Evolutionary conservation across 2,888 invertebrate genomes (phyloP).

Genomic region (Clostera curtula): DNA sequence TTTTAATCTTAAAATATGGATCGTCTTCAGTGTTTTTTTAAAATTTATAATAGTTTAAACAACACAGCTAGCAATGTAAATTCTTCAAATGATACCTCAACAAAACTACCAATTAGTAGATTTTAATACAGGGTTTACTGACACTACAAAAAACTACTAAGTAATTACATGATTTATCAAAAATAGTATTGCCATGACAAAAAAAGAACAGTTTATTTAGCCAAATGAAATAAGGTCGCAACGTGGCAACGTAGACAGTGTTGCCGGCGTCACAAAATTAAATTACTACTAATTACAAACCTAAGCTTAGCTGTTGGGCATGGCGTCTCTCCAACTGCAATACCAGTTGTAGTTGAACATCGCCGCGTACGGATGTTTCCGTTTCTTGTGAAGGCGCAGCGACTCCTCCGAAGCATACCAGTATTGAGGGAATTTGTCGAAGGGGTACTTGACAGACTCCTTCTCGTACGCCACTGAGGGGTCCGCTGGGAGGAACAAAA

Average conservation of each 20-base stretch:
- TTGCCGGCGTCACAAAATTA: slow-evolving; percentile 1
- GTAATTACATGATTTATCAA: too few species aligned
- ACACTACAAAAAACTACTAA: too few species aligned
- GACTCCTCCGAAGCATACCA: slow-evolving; percentile 68
- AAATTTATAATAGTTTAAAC: too few species aligned
- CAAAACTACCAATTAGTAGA: too few species aligned
- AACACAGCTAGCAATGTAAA: too few species aligned
- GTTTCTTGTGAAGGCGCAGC: slow-evolving; percentile 53
- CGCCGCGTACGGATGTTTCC: slow-evolving; percentile 61
- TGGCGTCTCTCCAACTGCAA: slow-evolving; percentile 44
- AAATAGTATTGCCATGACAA: slow-evolving; percentile 2
- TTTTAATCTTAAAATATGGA: too few species aligned
- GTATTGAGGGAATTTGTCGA: slow-evolving; percentile 55
- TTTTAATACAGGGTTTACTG: too few species aligned
- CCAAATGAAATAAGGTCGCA: too few species aligned
- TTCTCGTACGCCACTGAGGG: slow-evolving; percentile 46
- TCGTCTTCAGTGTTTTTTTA: too few species aligned
- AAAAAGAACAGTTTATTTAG: not conserved
- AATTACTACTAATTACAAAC: not conserved
- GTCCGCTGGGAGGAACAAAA: slow-evolving; percentile 33
- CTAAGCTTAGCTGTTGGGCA: slow-evolving; percentile 50
- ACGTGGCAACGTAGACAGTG: not conserved
- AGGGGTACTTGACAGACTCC: slow-evolving; percentile 50
- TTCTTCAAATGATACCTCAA: too few species aligned
- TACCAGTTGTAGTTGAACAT: slow-evolving; percentile 57